These are phyloP conservation scores for Ranitomeya imitator DNA, from an alignment of 2,113 vertebrate genomes.

Conservation along the genomic window DNA sequence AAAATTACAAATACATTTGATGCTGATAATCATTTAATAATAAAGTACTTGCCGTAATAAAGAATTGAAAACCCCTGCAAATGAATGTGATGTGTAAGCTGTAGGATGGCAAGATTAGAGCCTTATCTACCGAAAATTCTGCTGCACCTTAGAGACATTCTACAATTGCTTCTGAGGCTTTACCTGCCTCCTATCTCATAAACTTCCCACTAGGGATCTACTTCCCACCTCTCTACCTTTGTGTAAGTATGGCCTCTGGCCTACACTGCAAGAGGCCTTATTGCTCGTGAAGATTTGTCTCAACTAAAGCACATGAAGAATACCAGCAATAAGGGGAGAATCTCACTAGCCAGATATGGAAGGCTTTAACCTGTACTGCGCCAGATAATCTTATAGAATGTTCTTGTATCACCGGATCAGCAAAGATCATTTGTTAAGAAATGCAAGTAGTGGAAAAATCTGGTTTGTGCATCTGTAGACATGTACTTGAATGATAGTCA, in stretches of 20 bases:
- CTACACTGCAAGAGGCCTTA: conserved; percentile 37
- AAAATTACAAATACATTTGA: not conserved
- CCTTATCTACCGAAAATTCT: conserved; percentile 33
- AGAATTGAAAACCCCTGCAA: not conserved
- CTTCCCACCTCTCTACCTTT: conserved; percentile 18
- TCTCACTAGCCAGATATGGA: not conserved
- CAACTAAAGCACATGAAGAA: conserved; percentile 31
- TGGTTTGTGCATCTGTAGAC: not conserved
- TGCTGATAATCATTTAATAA: not conserved
- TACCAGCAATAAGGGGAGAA: conserved; percentile 40
- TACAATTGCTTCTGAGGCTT: conserved; percentile 56
- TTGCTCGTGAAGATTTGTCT: conserved; percentile 42
- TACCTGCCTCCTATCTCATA: conserved; percentile 55
- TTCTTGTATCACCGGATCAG: not conserved
- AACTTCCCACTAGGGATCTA: conserved; percentile 48
- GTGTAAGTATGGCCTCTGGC: conserved; percentile 51
- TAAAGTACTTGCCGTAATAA: not conserved
- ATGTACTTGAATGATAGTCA: not conserved
- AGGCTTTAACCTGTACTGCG: conserved; percentile 21
- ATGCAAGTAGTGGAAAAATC: not conserved
- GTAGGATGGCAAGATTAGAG: not conserved
- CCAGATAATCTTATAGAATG: not conserved
- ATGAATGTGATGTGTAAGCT: not conserved
- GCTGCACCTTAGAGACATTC: conserved; percentile 41
- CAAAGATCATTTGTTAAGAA: not conserved